Evolutionary conservation across 1,140 invertebrate species (phyloP).

Genomic region (Octopus sinensis): DNA sequence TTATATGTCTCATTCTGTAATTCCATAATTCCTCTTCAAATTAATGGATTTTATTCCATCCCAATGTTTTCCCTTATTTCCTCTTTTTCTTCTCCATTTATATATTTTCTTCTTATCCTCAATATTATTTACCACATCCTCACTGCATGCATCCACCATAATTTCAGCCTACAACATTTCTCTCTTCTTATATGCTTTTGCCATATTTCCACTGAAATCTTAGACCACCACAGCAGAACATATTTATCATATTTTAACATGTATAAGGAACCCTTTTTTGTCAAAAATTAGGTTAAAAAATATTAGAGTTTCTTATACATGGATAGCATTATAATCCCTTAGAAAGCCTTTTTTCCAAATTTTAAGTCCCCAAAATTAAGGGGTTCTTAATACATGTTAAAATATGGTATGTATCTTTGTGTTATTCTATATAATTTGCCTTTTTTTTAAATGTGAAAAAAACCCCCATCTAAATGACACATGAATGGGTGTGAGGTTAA

Average conservation of each 20-base stretch:
- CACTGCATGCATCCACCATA: background rate
- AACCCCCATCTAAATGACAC: no score
- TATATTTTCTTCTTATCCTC: background rate
- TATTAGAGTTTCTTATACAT: no score
- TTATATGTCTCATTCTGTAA: background rate
- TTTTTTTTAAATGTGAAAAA: no score
- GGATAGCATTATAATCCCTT: no score
- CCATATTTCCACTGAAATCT: background rate
- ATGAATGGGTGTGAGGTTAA: no score
- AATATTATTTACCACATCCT: background rate
- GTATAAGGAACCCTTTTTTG: background rate
- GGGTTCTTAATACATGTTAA: no score
- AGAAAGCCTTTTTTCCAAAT: no score
- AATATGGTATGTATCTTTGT: no score
- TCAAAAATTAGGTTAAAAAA: no score
- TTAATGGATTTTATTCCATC: background rate
- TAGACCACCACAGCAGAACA: background rate
- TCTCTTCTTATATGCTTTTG: background rate
- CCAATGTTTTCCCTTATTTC: background rate
- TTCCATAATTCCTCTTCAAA: background rate
- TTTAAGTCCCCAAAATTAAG: no score
- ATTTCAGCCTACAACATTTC: background rate
- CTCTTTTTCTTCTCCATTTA: background rate
- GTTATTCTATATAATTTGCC: no score
- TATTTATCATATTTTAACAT: background rate